Base-by-base conservation (phyloP, 2,797 vertebrate genomes). In the Apogon talboti region DNA sequence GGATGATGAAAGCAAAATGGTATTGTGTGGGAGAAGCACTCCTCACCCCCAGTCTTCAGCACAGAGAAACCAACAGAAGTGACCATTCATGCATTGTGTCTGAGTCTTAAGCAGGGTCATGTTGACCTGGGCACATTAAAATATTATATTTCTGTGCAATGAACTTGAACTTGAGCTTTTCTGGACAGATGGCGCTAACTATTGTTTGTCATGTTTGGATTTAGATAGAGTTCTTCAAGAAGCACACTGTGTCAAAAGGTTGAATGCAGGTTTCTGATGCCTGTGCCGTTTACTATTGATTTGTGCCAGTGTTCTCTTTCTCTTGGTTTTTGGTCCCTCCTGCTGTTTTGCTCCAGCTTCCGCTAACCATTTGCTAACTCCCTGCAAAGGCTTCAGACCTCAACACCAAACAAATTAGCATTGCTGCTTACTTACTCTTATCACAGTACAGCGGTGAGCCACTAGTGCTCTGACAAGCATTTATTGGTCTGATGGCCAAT, bases 381-480 rank as follows among this genome's bases (percentile, higher is more conserved):
- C 65, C 50, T 48, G 61, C 73, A 67, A 88, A 79, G 82, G 77
- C 70, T 83, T 82, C 81, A 83, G 83, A 89, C 87, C 84, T 89
- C 80, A 84, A 86, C 88, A 89, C 88, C 85, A 89, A 83, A 91
- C 87, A 47, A 84, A 89, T 89, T 82, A 82, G 77, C 86, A 80
- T 84, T 89, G 90, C 92, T 92, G 90, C 89, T 91, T 87, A 81
- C 63, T 79, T 76, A 88, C 88, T 92, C 86, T 90, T 88, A 84
- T 74, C 78, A 76, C 76, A 85, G 81, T 75, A 78, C 86, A 87
- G 80, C 59, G 65, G 74, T 72, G 85, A 87, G 88, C 83, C 85
- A 68, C 83, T 62, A 71, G 76, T 71, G 76, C 79, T 86, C 83
- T 65, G 71, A 68, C 83, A 74, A 81, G 83, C 87, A 79, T 87